phyloP scores from a whole-genome alignment of 2,797 vertebrate genomes.

The Euthynnus affinis region DNA sequence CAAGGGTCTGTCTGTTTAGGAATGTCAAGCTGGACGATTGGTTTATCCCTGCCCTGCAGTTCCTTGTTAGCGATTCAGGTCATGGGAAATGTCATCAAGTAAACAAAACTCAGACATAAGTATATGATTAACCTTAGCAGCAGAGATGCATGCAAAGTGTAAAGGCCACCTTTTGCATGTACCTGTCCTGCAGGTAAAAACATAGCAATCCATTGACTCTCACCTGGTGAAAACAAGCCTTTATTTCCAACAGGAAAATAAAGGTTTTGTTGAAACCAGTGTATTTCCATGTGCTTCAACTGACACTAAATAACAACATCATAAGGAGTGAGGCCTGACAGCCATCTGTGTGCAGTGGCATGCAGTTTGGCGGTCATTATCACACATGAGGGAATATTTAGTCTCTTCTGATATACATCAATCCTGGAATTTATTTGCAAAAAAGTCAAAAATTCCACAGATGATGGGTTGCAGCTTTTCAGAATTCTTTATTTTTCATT shows the following conservation, averaged over 20 bases:
- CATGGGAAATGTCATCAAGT: not conserved
- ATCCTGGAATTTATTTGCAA: conserved; percentile 26
- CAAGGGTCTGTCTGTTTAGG: not conserved
- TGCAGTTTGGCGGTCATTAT: conserved; percentile 23
- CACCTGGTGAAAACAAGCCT: too few relatives aligned
- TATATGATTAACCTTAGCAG: not conserved
- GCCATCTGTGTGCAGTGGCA: conserved; percentile 28
- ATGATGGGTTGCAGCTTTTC: conserved; percentile 18
- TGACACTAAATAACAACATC: conserved; percentile 14
- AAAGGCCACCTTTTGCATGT: not conserved
- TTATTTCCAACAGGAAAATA: not conserved
- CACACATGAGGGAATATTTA: conserved; percentile 20
- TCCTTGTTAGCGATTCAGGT: conserved; percentile 1
- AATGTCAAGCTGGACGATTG: not conserved
- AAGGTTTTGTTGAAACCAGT: not conserved
- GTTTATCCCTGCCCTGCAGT: not conserved
- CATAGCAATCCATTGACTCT: not conserved
- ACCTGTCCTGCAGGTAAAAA: not conserved
- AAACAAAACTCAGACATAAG: not conserved
- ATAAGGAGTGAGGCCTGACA: conserved; percentile 17
- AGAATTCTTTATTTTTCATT: conserved; percentile 42
- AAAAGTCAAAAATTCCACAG: conserved; percentile 16
- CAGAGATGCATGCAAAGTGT: not conserved
- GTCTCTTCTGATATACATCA: not conserved
- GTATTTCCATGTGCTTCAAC: conserved; percentile 4